phyloP scores from a whole-genome alignment of 2,888 invertebrate species.

The Brenthis hecate region DNA sequence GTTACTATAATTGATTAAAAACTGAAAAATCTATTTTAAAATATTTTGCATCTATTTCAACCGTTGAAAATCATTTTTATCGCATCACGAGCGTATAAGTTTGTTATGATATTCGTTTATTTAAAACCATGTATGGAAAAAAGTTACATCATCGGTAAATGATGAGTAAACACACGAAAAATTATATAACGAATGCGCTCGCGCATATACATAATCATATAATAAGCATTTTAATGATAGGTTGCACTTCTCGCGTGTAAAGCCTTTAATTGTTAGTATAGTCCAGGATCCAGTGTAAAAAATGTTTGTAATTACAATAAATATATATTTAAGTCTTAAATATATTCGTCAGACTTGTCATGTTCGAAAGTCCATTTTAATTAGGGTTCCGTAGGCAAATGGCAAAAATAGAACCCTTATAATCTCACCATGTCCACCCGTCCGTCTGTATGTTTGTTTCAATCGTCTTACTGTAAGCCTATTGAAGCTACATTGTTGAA shows the following conservation, averaged over 20 bases:
- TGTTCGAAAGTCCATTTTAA: too few species aligned
- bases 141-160: slow-evolving; percentile 15
- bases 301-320: too few species aligned
- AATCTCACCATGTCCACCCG: too few species aligned
- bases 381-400: too few species aligned
- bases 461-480: too few species aligned
- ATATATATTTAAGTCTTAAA: too few species aligned
- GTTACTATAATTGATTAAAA: neutral
- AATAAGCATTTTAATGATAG: neutral
- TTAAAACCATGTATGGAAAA: neutral
- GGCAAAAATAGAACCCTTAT: too few species aligned
- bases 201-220: neutral
- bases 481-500: too few species aligned
- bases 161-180: slow-evolving; percentile 17
- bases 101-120: slow-evolving; percentile 1
- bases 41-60: neutral
- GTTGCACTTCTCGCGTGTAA: neutral
- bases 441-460: too few species aligned
- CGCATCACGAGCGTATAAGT: neutral
- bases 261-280: slow-evolving; percentile 1
- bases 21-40: neutral
- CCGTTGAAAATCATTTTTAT: slow-evolving; percentile 11
- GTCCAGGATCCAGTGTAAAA: too few species aligned
- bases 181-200: slow-evolving; percentile 5
- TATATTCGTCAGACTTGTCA: too few species aligned